Evolutionary conservation across 2,113 vertebrate genomes (phyloP), one percentile per base, ranked within the genome.

Genomic region (Strigops habroptila): DNA sequence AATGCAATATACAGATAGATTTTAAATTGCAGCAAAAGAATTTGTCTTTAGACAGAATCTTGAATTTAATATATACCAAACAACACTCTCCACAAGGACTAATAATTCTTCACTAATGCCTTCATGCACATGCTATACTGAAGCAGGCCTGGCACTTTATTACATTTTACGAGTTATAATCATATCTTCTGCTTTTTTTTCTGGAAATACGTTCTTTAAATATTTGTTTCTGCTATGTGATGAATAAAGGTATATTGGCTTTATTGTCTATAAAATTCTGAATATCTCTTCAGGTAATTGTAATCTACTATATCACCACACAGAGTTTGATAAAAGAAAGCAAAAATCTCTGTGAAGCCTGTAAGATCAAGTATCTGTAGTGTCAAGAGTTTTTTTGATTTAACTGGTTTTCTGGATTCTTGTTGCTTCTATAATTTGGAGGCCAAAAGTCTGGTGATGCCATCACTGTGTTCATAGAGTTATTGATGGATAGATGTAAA

Each of bases 61-160:
- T 70, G 19, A 74, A 48, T 12, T 70, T 88, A 51, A 53, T 67
- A 44, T 62, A 67, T 22, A 59, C 3, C 7, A 2, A 52, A 25
- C 3, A 5, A 33, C 7, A 27, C 12, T 46, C 63, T 87, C 82
- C 21, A 74, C 15, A 51, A 68, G 27, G 59, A 74, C 27, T 55
- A 80, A 69, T 78, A 96, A 80, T 94, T 96, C 75, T 68, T 78
- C 43, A 60, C 24, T 93, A 84, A 81, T 78, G 17, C 14, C 51
- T 25, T 70, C 31, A 51, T 64, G 55, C 48, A 76, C 4, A 6
- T 74, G 51, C 2, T 5, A 30, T 70, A n/a, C 28, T 63, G 74
- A 90, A 88, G 17, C 10, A 81, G 30, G 4, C 16, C 39, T 75
- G 37, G 12, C 12, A 73, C 13, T 79, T 91, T 81, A 82, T 62